phyloP scores from a whole-genome alignment of 2,113 vertebrate genomes.

The Tinamus guttatus region DNA sequence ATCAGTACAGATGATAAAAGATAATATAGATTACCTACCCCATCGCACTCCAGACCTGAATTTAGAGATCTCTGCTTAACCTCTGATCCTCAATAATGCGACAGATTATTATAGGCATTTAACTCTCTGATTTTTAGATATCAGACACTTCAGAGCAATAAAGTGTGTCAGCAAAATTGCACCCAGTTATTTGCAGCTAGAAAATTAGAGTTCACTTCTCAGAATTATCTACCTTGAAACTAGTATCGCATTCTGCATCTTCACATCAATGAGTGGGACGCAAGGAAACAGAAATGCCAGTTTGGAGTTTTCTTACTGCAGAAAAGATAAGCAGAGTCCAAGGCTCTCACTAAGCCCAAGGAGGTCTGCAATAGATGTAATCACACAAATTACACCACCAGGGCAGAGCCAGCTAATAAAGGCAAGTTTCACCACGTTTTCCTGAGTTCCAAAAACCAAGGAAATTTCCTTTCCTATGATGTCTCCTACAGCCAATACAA shows the following conservation, averaged over 20 bases:
- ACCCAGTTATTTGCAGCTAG: not conserved
- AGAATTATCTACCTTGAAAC: not conserved
- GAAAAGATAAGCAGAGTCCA: not conserved
- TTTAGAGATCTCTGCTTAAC: not conserved
- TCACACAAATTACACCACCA: not conserved
- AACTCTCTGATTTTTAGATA: not conserved
- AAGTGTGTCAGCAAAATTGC: not conserved
- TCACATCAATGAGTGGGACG: accelerated
- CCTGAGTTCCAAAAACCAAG: not conserved
- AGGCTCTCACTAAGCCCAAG: not conserved
- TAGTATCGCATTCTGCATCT: accelerated
- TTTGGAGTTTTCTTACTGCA: not conserved
- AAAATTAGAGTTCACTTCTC: not conserved
- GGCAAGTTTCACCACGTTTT: not conserved
- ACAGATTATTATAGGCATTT: not conserved
- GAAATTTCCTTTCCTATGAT: not conserved
- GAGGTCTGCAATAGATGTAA: not conserved
- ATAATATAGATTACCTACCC: not conserved
- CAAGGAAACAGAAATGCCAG: not conserved
- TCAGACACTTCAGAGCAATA: not conserved
- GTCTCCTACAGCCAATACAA: not conserved
- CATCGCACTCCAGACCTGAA: not conserved
- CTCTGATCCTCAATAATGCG: not conserved
- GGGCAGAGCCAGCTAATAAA: not conserved
- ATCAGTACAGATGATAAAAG: not conserved